Conservation (phyloP, 2,113 vertebrate species). For the Caranx melampygus region DNA sequence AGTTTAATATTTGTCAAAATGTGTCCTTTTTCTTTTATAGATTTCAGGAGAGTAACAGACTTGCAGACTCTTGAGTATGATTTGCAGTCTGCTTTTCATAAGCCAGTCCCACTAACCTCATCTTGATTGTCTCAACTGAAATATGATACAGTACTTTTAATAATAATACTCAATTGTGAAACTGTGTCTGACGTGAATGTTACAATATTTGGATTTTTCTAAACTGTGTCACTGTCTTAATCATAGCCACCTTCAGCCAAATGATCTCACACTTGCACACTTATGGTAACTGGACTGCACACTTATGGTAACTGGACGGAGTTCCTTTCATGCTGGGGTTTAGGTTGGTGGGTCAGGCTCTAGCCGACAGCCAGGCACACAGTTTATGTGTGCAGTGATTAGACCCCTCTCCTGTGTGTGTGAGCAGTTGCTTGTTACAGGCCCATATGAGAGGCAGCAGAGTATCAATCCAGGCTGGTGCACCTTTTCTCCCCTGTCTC, state of each 20-base stretch:
- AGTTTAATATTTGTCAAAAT: conserved; percentile 68
- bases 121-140: not conserved
- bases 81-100: not conserved
- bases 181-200: conserved; percentile 17
- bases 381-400: conserved; percentile 15
- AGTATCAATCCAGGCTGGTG: conserved; percentile 62
- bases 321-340: conserved; percentile 24
- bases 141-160: not conserved
- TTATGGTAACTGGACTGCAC: conserved; percentile 18
- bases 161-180: conserved; percentile 6
- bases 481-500: conserved; percentile 44
- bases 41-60: not conserved
- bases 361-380: conserved; percentile 16
- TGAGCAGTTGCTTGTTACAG: conserved; percentile 45
- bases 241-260: conserved; percentile 26
- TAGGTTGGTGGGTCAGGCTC: conserved; percentile 20
- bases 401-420: conserved; percentile 60
- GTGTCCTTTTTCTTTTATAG: conserved; percentile 13
- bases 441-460: conserved; percentile 26
- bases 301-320: conserved; percentile 9
- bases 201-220: conserved; percentile 44
- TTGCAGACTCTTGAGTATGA: not conserved
- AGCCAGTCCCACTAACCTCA: not conserved
- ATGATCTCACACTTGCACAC: conserved; percentile 43
- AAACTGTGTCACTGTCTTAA: conserved; percentile 45